Evolutionary conservation across 2,113 vertebrate species (phyloP), one percentile per base, ranked within the genome.

Genomic region (Campylorhamphus procurvoides): DNA sequence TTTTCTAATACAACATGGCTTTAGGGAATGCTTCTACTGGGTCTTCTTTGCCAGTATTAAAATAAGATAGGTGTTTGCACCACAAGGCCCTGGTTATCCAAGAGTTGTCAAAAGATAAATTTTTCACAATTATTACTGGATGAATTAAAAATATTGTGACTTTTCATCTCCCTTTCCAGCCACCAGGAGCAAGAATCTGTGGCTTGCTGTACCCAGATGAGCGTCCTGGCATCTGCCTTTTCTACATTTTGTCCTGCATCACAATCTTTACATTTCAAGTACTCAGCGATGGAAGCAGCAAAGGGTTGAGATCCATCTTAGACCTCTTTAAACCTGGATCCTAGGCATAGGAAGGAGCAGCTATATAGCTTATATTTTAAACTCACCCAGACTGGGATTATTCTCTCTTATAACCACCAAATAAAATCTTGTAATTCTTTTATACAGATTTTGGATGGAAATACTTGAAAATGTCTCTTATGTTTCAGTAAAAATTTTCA

Each of bases 321-420:
- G 8, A 7, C 4, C 15, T 53, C 62, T 67, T 62, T 28, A 67
- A 75, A 47, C 5, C 15, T 75, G 31, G 27, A 42, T 55, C 31
- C 50, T 4, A 52, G n/a, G 27, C 39, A 85, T 8, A 89, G 49
- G 35, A 56, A 90, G 17, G 25, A 75, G 29, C 14, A 91, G 94
- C 35, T 76, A 84, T 39, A 7, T 94, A 67, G 86, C 9, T 62
- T 86, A 9, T 19, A 89, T 77, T 96, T 90, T 96, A 77, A 91
- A 91, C 25, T 72, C 68, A 92, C 3, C 18, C 15, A 77, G 7
- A n/a, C 22, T 74, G 9, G 27, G 29, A n/a, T 72, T 95, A 83
- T 68, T 77, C 18, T 93, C 49, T 60, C 40, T 75, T 53, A 87
- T 87, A 89, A 80, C 5, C 72, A 86, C 5, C 16, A 80, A 50